Evolutionary conservation across 2,888 invertebrate genomes (phyloP).

Genomic region (Antheraea yamamai): DNA sequence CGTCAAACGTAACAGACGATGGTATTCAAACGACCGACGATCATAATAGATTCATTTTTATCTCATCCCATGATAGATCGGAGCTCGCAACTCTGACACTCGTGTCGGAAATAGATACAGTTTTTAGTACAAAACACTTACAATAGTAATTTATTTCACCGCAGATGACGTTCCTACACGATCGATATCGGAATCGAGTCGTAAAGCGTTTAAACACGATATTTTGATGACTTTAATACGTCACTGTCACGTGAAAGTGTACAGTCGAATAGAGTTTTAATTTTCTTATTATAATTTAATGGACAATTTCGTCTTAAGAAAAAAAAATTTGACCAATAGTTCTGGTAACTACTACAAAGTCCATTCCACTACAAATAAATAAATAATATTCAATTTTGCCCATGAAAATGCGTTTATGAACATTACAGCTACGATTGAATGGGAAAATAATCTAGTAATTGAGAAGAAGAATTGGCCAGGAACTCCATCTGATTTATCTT

Average conservation of each 20-base stretch:
- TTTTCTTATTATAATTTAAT: not conserved
- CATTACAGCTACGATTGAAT: too few species aligned
- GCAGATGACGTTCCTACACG: conserved; percentile 39
- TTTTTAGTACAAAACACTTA: conserved; percentile 38
- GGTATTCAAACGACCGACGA: not conserved
- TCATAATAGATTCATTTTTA: conserved; percentile 11
- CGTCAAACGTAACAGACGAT: not conserved
- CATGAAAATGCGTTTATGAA: too few species aligned
- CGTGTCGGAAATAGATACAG: conserved; percentile 21
- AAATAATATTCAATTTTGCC: too few species aligned
- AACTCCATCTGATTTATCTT: too few species aligned
- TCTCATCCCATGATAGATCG: conserved; percentile 12
- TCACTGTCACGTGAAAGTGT: conserved; percentile 25
- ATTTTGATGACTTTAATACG: conserved; percentile 35
- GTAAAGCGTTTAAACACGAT: conserved; percentile 36
- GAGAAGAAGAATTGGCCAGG: too few species aligned
- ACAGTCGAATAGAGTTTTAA: conserved; percentile 11
- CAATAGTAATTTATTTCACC: conserved; percentile 40
- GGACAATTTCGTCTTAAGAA: not conserved
- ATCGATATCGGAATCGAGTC: conserved; percentile 35
- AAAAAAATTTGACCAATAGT: too few species aligned
- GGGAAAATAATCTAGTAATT: too few species aligned
- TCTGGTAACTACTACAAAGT: too few species aligned
- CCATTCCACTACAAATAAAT: too few species aligned
- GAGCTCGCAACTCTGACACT: conserved; percentile 9